Conservation (phyloP, 2,797 vertebrate species). For the Rhinogobio ventralis region DNA sequence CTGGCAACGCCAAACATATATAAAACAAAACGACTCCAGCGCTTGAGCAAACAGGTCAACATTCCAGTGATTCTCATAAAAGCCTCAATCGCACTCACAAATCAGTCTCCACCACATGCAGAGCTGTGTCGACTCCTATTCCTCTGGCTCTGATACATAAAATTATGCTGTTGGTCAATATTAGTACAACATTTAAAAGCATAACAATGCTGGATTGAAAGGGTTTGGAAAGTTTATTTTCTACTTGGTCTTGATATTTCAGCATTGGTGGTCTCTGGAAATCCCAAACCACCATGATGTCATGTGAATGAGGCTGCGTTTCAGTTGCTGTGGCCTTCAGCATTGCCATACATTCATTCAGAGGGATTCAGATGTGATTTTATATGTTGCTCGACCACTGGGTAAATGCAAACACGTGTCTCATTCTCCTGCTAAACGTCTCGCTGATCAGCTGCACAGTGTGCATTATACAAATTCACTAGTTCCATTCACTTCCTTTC, state of each 20-base stretch:
- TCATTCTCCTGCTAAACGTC: background rate
- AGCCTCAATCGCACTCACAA: background rate
- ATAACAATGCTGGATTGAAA: background rate
- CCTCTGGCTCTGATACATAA: background rate
- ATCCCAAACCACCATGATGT: background rate
- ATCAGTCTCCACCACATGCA: background rate
- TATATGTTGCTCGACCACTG: background rate
- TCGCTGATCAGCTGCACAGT: background rate
- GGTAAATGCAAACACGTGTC: background rate
- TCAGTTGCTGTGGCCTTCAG: background rate
- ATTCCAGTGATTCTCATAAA: background rate
- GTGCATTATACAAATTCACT: too few species aligned
- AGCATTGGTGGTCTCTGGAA: background rate
- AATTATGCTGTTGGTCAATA: background rate
- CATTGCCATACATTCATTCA: background rate
- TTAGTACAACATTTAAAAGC: background rate
- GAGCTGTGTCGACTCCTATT: background rate
- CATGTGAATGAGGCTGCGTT: background rate
- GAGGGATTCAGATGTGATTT: background rate
- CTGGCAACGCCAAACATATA: background rate
- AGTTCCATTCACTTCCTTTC: too few species aligned
- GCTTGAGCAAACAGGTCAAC: background rate
- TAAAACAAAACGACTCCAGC: background rate
- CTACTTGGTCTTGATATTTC: background rate
- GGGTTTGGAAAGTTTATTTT: background rate